These are phyloP conservation scores for Lindbergichthys nudifrons DNA, from an alignment of 2,797 vertebrate species.

Conservation along the genomic window DNA sequence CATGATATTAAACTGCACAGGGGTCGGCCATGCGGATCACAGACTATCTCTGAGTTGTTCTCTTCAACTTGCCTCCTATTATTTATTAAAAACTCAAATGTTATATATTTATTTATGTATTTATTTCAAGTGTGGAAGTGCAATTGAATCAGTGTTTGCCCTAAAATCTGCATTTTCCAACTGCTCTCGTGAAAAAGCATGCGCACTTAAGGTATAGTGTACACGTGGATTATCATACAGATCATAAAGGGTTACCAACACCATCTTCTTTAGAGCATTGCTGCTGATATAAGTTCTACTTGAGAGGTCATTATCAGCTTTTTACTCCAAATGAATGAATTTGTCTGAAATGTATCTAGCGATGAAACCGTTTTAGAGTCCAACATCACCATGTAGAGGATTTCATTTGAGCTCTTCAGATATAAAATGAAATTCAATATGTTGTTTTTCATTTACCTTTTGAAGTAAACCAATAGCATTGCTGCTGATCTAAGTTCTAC, in stretches of 20 bases:
- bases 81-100: conserved; percentile 75
- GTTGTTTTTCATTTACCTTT: no score
- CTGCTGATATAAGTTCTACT: conserved; percentile 33
- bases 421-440: no score
- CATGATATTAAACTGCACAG: conserved; percentile 55
- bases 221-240: conserved; percentile 27
- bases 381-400: conserved; percentile 5
- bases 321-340: conserved; percentile 28
- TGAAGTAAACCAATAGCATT: no score
- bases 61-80: conserved; percentile 55
- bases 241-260: conserved; percentile 10
- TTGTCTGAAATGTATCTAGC: conserved; percentile 20
- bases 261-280: conserved; percentile 24
- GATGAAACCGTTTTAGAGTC: conserved; percentile 26
- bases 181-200: conserved; percentile 55
- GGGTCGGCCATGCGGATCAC: conserved; percentile 40
- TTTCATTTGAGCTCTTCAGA: not conserved
- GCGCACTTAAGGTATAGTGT: conserved; percentile 14
- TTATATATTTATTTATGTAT: conserved; percentile 86
- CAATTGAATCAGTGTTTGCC: conserved; percentile 57
- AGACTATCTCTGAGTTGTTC: conserved; percentile 37
- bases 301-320: conserved; percentile 5
- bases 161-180: conserved; percentile 43
- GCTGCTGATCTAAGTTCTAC: no score
- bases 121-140: conserved; percentile 79